These are phyloP conservation scores for Halcyon chelicuti DNA, from an alignment of 2,797 vertebrate genomes.

Conservation along the genomic window DNA sequence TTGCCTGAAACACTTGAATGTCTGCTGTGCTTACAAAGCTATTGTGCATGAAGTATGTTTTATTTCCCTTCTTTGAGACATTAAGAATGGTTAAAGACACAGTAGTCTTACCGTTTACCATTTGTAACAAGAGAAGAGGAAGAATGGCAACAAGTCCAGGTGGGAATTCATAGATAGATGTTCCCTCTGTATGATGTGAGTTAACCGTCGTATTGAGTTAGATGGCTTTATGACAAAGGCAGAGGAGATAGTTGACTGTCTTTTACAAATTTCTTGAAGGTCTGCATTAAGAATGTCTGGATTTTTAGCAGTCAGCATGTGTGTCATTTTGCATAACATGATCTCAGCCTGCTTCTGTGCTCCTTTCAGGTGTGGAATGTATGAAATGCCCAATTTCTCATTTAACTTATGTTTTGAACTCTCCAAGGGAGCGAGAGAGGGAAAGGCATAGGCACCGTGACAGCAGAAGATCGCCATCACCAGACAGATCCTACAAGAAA, in stretches of 20 bases:
- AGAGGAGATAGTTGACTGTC: background rate
- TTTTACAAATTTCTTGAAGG: background rate
- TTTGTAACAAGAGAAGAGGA: background rate
- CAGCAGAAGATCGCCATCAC: slow-evolving; percentile 86
- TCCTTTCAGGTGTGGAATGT: background rate
- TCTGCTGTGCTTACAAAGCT: background rate
- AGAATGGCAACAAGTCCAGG: background rate
- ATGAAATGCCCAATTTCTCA: background rate
- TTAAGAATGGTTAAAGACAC: background rate
- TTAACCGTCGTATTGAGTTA: accelerated
- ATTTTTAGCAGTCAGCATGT: background rate
- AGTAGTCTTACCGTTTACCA: background rate
- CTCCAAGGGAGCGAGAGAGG: slow-evolving; percentile 82
- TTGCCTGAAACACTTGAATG: background rate
- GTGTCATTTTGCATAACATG: background rate
- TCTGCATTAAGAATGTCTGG: background rate
- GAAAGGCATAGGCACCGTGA: slow-evolving; percentile 92
- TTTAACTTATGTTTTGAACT: slow-evolving; percentile 63
- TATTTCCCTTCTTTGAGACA: background rate
- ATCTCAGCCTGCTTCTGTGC: background rate
- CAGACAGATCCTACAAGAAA: slow-evolving; percentile 88
- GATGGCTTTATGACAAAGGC: background rate
- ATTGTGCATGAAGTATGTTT: background rate
- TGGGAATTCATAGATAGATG: background rate
- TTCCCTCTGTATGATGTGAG: background rate